Conservation (phyloP, 2,797 vertebrate species). For the Tolypeutes matacus region DNA sequence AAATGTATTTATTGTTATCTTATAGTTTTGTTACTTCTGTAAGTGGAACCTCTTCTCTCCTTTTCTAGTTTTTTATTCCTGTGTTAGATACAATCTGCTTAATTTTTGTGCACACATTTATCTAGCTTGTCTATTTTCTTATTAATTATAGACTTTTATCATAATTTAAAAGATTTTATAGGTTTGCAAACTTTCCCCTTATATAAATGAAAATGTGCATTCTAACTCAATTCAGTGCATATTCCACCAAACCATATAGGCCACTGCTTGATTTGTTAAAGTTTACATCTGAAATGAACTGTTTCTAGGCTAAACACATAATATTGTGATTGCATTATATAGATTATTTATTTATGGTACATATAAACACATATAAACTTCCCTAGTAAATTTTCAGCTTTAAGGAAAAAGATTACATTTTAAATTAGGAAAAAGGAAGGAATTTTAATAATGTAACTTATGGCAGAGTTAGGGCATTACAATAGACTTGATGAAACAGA, state of each 20-base stretch:
- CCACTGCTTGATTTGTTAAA: neutral
- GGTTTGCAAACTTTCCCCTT: too few relatives aligned
- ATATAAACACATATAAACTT: neutral
- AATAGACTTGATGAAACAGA: neutral
- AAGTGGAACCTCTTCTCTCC: neutral
- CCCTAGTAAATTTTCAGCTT: neutral
- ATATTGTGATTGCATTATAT: neutral
- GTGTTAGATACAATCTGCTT: too few relatives aligned
- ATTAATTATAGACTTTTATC: neutral
- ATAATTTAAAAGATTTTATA: neutral
- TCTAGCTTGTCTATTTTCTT: neutral
- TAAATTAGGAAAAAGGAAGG: neutral
- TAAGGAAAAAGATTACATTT: neutral
- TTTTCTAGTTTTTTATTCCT: neutral
- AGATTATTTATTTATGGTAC: neutral
- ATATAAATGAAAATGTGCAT: neutral
- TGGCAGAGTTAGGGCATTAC: too few relatives aligned
- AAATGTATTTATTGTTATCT: neutral
- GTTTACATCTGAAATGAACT: too few relatives aligned
- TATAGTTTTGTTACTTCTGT: neutral
- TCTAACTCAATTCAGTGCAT: neutral
- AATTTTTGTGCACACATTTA: neutral
- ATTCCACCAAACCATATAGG: neutral
- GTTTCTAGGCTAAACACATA: neutral
- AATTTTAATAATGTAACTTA: neutral